Percentiles rank a stretch among this genome's conserved stretches.
phyloP scores from a whole-genome alignment of 1,140 invertebrate species.

The Drosophila malerkotliana region DNA sequence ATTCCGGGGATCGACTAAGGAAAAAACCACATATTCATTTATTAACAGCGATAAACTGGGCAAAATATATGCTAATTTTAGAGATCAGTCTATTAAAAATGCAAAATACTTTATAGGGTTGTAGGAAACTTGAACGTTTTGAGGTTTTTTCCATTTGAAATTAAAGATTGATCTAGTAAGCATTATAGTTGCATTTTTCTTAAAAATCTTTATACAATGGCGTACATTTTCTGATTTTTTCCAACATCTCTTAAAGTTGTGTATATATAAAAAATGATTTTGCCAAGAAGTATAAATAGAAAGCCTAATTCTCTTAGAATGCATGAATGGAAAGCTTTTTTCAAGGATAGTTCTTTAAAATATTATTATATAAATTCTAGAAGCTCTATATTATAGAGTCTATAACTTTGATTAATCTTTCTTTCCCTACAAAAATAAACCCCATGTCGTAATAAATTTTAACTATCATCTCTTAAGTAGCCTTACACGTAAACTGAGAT shows the following conservation, averaged over 20 bases:
- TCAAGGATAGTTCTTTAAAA: too few species aligned
- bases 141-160: too few species aligned
- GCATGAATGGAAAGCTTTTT: too few species aligned
- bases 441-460: not conserved
- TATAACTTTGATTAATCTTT: not conserved
- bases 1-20: slow-evolving; percentile 1
- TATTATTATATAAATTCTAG: not conserved
- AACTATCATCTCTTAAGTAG: not conserved
- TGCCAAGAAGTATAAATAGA: too few species aligned
- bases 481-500: not conserved
- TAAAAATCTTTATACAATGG: too few species aligned
- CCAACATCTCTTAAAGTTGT: too few species aligned
- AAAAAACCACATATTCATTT: slow-evolving; percentile 10
- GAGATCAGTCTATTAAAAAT: not conserved
- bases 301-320: too few species aligned
- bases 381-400: not conserved
- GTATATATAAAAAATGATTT: too few species aligned
- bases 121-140: too few species aligned
- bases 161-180: too few species aligned
- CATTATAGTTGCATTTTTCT: too few species aligned
- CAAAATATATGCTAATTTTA: not conserved
- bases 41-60: not conserved
- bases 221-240: too few species aligned
- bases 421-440: not conserved
- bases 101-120: not conserved